Evolutionary conservation across 2,797 vertebrate genomes (phyloP).

Genomic region (Chiroxiphia lanceolata): DNA sequence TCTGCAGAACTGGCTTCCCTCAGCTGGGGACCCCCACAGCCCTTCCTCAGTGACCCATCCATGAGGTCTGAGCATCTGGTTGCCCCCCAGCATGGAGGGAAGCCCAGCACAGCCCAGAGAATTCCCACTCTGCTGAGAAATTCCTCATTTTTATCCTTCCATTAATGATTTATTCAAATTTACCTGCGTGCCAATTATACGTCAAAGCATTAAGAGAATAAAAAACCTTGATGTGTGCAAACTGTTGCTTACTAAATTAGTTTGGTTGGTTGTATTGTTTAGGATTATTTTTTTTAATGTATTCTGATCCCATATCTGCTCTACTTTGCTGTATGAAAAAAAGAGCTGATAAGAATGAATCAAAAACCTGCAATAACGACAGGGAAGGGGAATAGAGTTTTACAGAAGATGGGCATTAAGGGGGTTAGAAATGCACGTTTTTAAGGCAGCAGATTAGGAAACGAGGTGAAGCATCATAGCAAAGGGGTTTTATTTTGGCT

Average conservation of each 20-base stretch:
- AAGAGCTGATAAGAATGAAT: not conserved
- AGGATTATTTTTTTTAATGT: not conserved
- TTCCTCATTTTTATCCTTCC: not conserved
- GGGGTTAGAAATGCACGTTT: not conserved
- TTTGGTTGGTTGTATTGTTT: not conserved
- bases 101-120: not conserved
- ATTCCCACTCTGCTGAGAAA: not conserved
- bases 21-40: too few species aligned
- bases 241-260: not conserved
- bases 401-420: not conserved
- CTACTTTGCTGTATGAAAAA: not conserved
- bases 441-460: not conserved
- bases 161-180: not conserved
- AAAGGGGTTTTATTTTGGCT: not conserved
- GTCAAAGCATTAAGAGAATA: not conserved
- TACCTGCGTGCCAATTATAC: not conserved
- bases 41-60: not conserved
- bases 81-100: not conserved
- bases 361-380: not conserved
- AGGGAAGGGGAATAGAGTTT: not conserved
- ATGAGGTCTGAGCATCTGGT: accelerated
- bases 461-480: not conserved
- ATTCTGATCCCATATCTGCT: not conserved
- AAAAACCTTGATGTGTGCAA: not conserved
- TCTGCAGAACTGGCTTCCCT: not conserved